These are phyloP conservation scores for Disparrhopalites patrizii DNA, from an alignment of 2,888 invertebrate genomes.

Conservation along the genomic window DNA sequence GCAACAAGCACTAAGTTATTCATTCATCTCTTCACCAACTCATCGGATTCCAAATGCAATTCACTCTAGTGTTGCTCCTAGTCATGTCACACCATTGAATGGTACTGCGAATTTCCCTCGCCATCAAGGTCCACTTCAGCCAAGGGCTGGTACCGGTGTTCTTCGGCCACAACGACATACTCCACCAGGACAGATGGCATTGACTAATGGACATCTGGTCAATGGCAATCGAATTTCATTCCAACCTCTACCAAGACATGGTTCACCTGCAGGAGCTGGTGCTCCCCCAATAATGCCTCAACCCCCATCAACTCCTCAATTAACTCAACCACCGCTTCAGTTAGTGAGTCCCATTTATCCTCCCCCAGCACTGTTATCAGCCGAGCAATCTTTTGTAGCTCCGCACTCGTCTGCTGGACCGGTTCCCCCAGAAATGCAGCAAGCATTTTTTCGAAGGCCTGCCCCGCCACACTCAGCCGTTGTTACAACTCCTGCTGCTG, in stretches of 20 bases:
- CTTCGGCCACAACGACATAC: conserved; percentile 12
- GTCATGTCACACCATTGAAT: conserved; percentile 26
- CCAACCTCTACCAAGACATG: conserved; percentile 11
- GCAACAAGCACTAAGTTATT: conserved; percentile 22
- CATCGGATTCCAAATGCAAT: conserved; percentile 26
- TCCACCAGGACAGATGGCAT: conserved; percentile 18
- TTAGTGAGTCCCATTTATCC: conserved; percentile 32
- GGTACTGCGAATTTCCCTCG: conserved; percentile 20
- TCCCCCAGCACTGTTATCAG: conserved; percentile 36
- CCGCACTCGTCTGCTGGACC: conserved; percentile 1
- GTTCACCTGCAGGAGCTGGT: conserved; percentile 32
- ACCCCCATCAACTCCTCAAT: conserved; percentile 36
- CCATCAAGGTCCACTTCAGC: conserved; percentile 17
- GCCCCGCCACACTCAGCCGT: conserved; percentile 27
- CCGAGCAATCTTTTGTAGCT: conserved; percentile 34
- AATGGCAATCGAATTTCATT: conserved; percentile 46
- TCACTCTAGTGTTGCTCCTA: conserved; percentile 24
- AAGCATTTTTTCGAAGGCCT: conserved; percentile 26
- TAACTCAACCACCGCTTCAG: conserved; percentile 35
- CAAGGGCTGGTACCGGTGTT: conserved; percentile 1
- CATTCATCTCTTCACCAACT: conserved; percentile 28
- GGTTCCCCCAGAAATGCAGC: conserved; percentile 19
- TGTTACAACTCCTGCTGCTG: conserved; percentile 35
- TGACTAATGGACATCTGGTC: conserved; percentile 37
- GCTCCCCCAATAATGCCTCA: conserved; percentile 22